phyloP scores from a whole-genome alignment of 1,140 invertebrate genomes.

The Homarus americanus region DNA sequence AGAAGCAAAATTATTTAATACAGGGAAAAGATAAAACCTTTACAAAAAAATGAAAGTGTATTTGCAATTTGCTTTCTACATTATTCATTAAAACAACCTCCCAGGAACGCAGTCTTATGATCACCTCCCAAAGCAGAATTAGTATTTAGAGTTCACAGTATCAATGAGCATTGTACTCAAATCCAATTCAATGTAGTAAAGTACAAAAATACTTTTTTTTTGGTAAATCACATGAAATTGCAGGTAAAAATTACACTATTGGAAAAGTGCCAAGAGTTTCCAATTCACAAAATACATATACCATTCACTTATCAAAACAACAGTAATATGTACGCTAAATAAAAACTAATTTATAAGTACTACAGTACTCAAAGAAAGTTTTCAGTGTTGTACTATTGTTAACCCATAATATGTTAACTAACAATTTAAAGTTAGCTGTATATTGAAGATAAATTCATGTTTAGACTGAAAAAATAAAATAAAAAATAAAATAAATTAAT shows the following conservation, averaged over 20 bases:
- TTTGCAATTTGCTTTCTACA: conserved; percentile 70
- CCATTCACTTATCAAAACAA: conserved; percentile 16
- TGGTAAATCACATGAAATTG: conserved; percentile 64
- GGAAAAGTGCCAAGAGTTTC: conserved; percentile 29
- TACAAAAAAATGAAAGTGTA: conserved; percentile 72
- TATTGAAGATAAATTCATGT: neutral
- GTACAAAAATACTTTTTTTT: conserved; percentile 70
- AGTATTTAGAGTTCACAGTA: conserved; percentile 52
- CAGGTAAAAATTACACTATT: conserved; percentile 65
- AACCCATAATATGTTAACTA: neutral
- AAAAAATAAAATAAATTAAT: neutral
- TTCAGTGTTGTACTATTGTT: neutral
- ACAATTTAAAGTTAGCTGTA: neutral
- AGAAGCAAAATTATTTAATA: too few relatives aligned
- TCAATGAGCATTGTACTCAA: conserved; percentile 68
- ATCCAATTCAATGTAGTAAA: conserved; percentile 68
- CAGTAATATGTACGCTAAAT: neutral
- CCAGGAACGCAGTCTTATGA: conserved; percentile 54
- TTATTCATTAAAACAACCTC: conserved; percentile 68
- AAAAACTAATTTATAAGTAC: neutral
- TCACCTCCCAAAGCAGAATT: conserved; percentile 53
- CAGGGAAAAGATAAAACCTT: neutral
- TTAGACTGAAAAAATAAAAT: neutral
- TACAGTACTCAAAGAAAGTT: neutral
- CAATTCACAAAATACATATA: conserved; percentile 12